These are phyloP conservation scores for Cossypha heuglini DNA, from an alignment of 2,797 vertebrate genomes.

Conservation along the genomic window DNA sequence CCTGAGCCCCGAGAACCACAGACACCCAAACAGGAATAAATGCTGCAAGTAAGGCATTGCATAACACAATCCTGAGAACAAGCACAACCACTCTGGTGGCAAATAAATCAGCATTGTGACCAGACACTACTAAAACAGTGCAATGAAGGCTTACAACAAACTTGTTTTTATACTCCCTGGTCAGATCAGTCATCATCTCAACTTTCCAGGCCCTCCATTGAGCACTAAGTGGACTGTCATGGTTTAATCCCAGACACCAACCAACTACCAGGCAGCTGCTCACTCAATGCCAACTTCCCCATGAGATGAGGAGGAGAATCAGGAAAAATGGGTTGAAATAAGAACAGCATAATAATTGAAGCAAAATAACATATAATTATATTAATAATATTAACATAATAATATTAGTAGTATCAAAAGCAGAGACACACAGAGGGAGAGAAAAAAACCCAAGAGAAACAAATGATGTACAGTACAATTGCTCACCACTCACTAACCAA, in stretches of 20 bases:
- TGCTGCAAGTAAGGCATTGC: neutral
- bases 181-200: neutral
- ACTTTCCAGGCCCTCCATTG: accelerated
- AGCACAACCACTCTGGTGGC: neutral
- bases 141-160: neutral
- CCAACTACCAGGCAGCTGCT: neutral
- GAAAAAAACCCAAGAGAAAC: neutral
- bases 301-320: neutral
- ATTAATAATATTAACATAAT: neutral
- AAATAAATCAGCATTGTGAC: neutral
- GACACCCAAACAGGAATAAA: neutral
- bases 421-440: neutral
- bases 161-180: neutral
- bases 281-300: neutral
- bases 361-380: neutral
- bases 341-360: neutral
- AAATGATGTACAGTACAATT: neutral
- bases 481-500: neutral
- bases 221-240: neutral
- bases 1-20: neutral
- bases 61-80: neutral
- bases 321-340: neutral
- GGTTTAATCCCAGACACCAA: neutral
- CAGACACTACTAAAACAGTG: neutral
- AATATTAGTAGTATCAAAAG: neutral